A percentile compares a stretch with the other conserved stretches of the same genome.
phyloP scores from a whole-genome alignment of 2,797 vertebrate genomes.

The Fringilla coelebs region DNA sequence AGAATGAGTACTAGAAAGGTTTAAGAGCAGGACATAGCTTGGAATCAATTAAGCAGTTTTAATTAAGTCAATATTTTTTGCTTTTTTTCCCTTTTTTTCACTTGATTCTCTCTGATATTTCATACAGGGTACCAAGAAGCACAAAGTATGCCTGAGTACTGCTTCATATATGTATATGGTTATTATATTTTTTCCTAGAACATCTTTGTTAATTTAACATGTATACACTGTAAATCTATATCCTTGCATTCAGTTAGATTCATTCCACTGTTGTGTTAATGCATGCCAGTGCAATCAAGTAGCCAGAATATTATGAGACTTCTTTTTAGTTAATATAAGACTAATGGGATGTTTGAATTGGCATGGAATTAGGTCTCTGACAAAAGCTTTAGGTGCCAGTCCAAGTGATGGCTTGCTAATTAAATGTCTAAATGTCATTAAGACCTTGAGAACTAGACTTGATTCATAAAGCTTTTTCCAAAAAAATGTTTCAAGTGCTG shows the following conservation, averaged over 20 bases:
- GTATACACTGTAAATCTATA: neutral
- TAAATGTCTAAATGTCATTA: constrained; percentile 71
- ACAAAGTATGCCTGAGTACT: neutral
- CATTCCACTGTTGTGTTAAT: neutral
- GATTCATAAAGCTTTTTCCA: constrained; percentile 63
- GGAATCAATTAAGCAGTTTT: neutral
- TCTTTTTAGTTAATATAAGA: constrained; percentile 44
- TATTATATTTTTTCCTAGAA: neutral
- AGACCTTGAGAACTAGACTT: constrained; percentile 71
- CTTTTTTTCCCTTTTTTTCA: neutral
- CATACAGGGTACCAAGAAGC: neutral
- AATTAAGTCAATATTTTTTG: neutral
- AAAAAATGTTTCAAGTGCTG: constrained; percentile 69
- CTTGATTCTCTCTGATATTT: neutral
- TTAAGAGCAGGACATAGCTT: neutral
- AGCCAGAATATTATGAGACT: constrained; percentile 23
- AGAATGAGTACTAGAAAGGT: neutral
- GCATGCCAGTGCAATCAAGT: neutral
- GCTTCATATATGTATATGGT: neutral
- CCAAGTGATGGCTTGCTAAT: constrained; percentile 70
- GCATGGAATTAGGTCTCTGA: constrained; percentile 50
- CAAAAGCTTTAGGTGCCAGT: constrained; percentile 60
- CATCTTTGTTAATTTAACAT: neutral
- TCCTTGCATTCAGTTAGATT: neutral
- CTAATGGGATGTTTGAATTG: constrained; percentile 50